Conservation (phyloP, 2,797 vertebrate genomes). For the Cirrhinus mrigala region DNA sequence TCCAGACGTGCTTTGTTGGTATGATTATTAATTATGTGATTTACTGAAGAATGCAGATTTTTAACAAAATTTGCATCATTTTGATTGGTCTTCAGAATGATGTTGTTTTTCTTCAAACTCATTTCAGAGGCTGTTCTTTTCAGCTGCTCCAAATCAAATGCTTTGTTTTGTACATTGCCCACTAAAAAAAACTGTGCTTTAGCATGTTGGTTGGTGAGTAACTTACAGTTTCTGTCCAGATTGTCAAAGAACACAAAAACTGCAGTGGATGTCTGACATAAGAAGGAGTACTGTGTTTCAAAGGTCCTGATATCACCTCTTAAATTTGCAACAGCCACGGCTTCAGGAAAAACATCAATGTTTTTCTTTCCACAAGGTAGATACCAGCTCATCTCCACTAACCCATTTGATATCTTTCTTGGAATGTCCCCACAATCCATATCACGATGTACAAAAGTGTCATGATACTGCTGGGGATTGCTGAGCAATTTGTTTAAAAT, state of each 20-base stretch:
- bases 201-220: constrained; percentile 55
- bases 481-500: constrained; percentile 81
- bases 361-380: constrained; percentile 78
- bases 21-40: too few relatives aligned
- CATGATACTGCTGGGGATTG: constrained; percentile 72
- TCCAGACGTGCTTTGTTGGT: not conserved
- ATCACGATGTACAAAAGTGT: constrained; percentile 75
- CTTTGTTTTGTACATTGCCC: constrained; percentile 40
- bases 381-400: constrained; percentile 83
- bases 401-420: constrained; percentile 74
- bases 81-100: too few relatives aligned
- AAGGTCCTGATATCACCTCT: constrained; percentile 76
- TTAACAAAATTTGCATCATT: too few relatives aligned
- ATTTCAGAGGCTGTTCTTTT: too few relatives aligned
- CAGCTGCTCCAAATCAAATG: too few relatives aligned
- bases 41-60: too few relatives aligned
- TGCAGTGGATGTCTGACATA: constrained; percentile 79
- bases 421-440: constrained; percentile 70
- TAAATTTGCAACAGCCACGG: constrained; percentile 81
- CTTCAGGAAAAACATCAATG: constrained; percentile 79
- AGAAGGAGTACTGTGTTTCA: constrained; percentile 78
- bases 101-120: too few relatives aligned
- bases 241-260: constrained; percentile 83
- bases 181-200: constrained; percentile 70
- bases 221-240: constrained; percentile 60